These are phyloP conservation scores for Strix aluco DNA, from an alignment of 2,113 vertebrate species.

Conservation along the genomic window DNA sequence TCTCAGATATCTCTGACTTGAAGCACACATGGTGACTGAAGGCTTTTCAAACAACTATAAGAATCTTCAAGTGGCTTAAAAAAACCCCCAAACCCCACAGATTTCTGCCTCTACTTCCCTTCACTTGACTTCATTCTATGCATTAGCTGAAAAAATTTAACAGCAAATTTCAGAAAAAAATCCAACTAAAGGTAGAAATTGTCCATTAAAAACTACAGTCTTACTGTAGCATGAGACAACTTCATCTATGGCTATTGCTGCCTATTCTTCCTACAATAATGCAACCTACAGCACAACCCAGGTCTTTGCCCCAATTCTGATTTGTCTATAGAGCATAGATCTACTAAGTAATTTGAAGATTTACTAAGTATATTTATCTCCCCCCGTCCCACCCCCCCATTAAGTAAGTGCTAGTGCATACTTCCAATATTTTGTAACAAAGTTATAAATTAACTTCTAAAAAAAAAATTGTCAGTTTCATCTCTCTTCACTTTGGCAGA, in stretches of 20 bases:
- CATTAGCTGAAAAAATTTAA: not conserved
- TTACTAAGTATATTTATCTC: not conserved
- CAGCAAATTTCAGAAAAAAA: not conserved
- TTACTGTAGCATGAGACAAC: not conserved
- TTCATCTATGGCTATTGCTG: not conserved
- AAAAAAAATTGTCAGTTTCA: not conserved
- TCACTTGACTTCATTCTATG: not conserved
- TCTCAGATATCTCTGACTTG: not conserved
- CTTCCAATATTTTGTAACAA: not conserved
- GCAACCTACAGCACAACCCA: not conserved
- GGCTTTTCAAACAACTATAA: not conserved
- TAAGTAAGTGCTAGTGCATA: not conserved
- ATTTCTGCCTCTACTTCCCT: not conserved
- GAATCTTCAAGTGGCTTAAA: not conserved
- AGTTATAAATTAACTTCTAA: not conserved
- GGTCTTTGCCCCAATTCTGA: not conserved
- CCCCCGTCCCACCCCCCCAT: rapidly evolving
- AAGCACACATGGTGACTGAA: rapidly evolving
- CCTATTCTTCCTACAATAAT: not conserved
- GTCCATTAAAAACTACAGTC: not conserved
- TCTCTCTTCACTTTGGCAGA: not conserved
- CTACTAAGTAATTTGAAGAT: not conserved
- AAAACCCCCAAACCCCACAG: not conserved
- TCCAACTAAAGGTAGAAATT: not conserved
- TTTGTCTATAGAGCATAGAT: not conserved